Evolutionary conservation across 2,113 vertebrate genomes (phyloP).

Genomic region (Illadopsis cleaveri): DNA sequence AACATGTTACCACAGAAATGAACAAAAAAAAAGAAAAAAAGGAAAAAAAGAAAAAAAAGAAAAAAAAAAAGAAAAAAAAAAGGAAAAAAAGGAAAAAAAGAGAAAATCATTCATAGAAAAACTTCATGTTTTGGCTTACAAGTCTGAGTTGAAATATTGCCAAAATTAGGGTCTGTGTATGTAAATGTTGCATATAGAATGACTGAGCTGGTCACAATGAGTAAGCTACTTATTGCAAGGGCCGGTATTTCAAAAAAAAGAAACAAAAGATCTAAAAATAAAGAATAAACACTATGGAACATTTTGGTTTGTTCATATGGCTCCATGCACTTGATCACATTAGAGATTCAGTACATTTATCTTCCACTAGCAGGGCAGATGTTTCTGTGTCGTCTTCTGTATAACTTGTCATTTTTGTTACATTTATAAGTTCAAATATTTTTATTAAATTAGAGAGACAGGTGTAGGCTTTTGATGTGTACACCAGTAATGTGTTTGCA

Average conservation of each 20-base stretch:
- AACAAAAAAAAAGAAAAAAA: neutral
- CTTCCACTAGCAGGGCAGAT: neutral
- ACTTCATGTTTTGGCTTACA: neutral
- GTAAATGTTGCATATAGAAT: neutral
- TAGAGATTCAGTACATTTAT: conserved; percentile 12
- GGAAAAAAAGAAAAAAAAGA: no score
- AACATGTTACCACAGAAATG: neutral
- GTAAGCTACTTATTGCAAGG: neutral
- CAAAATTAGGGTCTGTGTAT: neutral
- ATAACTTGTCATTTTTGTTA: neutral
- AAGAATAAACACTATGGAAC: neutral
- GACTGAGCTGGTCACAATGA: neutral
- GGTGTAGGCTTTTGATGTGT: neutral
- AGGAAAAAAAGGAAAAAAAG: no score
- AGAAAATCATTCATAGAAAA: neutral
- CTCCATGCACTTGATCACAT: neutral
- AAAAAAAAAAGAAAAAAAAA: neutral
- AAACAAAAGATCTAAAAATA: neutral
- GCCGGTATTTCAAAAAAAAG: neutral
- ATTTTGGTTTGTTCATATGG: neutral
- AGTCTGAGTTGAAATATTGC: neutral
- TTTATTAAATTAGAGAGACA: neutral
- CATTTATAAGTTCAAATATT: neutral
- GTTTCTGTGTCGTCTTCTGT: neutral
- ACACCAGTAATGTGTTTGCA: neutral